Evolutionary conservation across 2,888 invertebrate species (phyloP).

Genomic region (Amiota communis): DNA sequence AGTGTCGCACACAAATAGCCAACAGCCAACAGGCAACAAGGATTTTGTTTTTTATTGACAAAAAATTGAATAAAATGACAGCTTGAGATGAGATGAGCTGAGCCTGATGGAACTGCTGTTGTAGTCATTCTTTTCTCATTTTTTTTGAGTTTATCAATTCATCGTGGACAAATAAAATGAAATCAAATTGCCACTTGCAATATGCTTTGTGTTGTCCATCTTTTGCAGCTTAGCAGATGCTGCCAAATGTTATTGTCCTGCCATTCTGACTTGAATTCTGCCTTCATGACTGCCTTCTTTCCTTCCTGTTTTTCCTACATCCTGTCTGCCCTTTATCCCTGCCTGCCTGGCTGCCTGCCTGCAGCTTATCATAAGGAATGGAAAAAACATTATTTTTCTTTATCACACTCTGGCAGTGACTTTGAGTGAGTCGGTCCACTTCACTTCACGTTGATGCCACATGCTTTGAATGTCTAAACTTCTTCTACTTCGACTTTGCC

Average conservation of each 20-base stretch:
- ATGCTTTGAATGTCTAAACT: no score
- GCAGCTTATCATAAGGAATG: not conserved
- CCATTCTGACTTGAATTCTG: constrained; percentile 7
- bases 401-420: not conserved
- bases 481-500: no score
- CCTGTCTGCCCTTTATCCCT: constrained; percentile 16
- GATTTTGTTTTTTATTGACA: no score
- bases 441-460: not conserved
- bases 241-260: constrained; percentile 29
- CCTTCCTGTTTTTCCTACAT: no score
- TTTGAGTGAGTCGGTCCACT: not conserved
- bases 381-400: constrained; percentile 21
- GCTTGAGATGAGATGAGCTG: no score
- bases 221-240: not conserved
- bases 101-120: no score
- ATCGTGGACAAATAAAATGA: constrained; percentile 32
- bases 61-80: no score
- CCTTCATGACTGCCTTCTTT: constrained; percentile 3
- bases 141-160: constrained; percentile 28
- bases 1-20: no score
- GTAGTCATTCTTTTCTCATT: no score
- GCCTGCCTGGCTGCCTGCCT: constrained; percentile 14
- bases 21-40: no score
- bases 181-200: constrained; percentile 40
- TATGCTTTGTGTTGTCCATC: constrained; percentile 18